Evolutionary conservation across 1,140 invertebrate species (phyloP), one percentile per base, ranked within the genome.

Genomic region (Trachymyrmex cornetzi): DNA sequence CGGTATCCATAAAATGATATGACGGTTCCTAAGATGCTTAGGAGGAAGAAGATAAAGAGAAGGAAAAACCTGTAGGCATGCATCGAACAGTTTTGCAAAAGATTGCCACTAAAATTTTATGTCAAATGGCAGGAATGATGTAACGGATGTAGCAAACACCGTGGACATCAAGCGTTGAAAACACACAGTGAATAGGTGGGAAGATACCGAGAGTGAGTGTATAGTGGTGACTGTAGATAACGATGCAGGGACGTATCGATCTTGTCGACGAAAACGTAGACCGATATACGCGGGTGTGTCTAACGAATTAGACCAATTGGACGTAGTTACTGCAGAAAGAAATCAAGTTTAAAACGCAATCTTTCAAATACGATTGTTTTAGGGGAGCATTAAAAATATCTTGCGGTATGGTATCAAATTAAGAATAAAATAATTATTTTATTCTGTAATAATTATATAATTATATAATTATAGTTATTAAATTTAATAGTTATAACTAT

Each of bases 271-370:
- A 75, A 69, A 69, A 85, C 67, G 66, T 75, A 64, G 50, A 24
- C 77, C 50, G 48, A 86, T 74, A 75, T 53, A 84, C 77, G 86
- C 90, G 90, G 91, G 91, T 77, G 90, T 90, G 86, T 86, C 89
- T 57, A 77, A 84, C 77, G 64, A 90, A 91, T 85, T 85, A 77
- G 79, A 79, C 38, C 77, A 61, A 69, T 87, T 89, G 30, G 30
- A 81, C 16, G 12, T 14, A 22, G 24, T 80, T 64, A 61, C 14
- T 27, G 16, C 50, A 50, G 30, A 66, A 27, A 27, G 44, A 11
- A 38, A 55, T 7, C n/a, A 6, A 48, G 12, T 69, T 80, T 80
- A 34, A 38, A 69, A 50, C 16, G 24, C 11, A 14, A 34, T 53
- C 50, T 34, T 67, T 80, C 30, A 2, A 3, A 67, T 19, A 2